Conservation (phyloP, 2,113 vertebrate species). For the Corythornis cristatus region DNA sequence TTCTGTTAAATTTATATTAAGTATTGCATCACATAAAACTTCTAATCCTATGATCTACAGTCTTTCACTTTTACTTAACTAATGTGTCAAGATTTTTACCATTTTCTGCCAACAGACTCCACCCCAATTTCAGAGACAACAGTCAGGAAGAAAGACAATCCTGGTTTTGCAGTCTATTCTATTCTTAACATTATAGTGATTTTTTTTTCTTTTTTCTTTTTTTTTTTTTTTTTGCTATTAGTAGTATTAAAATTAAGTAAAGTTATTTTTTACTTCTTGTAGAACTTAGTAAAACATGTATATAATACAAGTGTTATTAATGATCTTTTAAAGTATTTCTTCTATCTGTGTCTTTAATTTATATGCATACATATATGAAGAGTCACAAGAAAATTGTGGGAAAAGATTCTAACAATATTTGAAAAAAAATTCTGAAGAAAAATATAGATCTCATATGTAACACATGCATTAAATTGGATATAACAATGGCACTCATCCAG, state of each 20-base stretch:
- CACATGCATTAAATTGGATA: too few species aligned
- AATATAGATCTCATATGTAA: too few species aligned
- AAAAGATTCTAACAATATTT: too few species aligned
- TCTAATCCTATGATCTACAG: background rate
- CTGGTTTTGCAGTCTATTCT: background rate
- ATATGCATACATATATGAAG: too few species aligned
- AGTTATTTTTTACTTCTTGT: too few species aligned
- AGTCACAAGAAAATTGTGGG: too few species aligned
- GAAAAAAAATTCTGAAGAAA: too few species aligned
- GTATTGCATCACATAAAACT: background rate
- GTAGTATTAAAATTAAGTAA: background rate
- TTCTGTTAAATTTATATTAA: background rate
- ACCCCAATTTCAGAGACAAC: background rate
- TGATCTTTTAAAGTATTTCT: too few species aligned
- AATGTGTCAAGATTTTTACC: background rate
- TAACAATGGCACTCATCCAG: too few species aligned
- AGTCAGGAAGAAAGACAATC: background rate
- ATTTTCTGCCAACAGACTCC: background rate
- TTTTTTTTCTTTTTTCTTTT: background rate
- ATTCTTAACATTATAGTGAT: background rate
- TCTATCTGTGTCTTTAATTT: too few species aligned
- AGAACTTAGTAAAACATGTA: too few species aligned
- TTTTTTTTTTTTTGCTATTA: background rate
- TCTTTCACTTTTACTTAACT: background rate
- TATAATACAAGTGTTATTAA: too few species aligned